Base-by-base conservation (phyloP, 2,888 invertebrate species). In the Tridacna gigas region DNA sequence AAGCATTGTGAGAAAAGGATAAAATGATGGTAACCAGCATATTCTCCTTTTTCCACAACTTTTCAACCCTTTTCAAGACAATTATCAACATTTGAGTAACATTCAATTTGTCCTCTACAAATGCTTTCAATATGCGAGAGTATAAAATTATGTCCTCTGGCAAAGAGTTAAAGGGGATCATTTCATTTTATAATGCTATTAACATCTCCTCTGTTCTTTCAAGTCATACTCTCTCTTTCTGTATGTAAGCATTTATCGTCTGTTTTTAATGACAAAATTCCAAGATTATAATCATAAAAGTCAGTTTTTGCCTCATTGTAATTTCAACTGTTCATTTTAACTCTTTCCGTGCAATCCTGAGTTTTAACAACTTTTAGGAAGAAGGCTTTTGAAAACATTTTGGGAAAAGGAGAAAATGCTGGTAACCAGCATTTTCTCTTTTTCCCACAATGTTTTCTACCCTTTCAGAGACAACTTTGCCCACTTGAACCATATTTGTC, bases 341-440 rank as follows among this genome's bases (percentile, higher is more conserved):
- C 56, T 56, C 9, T 20, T 56, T 56, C 25, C 37, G 7, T 7
- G 7, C 37, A 37, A 7, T 37, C 37, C 37, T 7, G 2, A 37
- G 3, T 37, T 37, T 25, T 63, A 22, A 63, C n/a, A 4, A 1
- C 13, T 13, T 9, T 63, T 4, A 18, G 13, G 9, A 18, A 25
- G 63, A 63, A 22, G 63, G 1, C 26, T 22, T 63, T 63, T 25
- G 63, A 63, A 63, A 63, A n/a, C 63, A 63, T 9, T 63, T 4
- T 63, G 22, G 26, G n/a, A 63, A 63, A 63, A 63, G 63, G 26
- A 63, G n/a, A 63, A 63, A 63, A n/a, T 63, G 20, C 63, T 63
- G 13, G 22, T 63, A 13, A 37, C 20, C 56, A 56, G 56, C 56
- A 20, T 20, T 56, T 56, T 56, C 20, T 15, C 15, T 9, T 20